Evolutionary conservation across 2,113 vertebrate species (phyloP), one percentile per base, ranked within the genome.

Genomic region (Isichthys henryi): DNA sequence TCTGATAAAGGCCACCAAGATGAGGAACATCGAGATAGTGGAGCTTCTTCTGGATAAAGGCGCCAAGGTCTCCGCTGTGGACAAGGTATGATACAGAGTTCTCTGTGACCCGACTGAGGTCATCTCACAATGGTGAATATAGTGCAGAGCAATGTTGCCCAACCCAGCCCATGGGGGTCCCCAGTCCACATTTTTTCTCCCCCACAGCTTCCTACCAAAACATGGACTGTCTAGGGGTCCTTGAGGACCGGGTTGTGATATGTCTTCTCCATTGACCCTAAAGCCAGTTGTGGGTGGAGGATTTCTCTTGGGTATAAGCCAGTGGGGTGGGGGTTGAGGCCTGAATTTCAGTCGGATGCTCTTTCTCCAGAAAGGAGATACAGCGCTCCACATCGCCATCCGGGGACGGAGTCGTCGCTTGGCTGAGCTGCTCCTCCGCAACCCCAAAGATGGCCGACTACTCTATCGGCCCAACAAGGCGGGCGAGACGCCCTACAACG

Each of bases 1-100:
- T 0, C 96, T 99, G 86, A 99, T 99, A 93, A 99, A 99, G 94
- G 98, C 98, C 80, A 99, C 98, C 45, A 99, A 99, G 94, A 99
- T 99, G 98, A 97, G 98, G 91, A 99, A 96, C 92, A 98, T 99
- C 62, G 98, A 99, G 90, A 97, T 98, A 21, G 98, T 99, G 70
- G 98, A 99, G 93, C 97, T 99, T 27, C 96, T 99, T 91, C 95
- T 99, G 43, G 98, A 99, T 86, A 99, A 99, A 94, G 98, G 98
- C 88, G 98, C 98, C 9, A 99, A 97, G 86, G 98, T 99, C 83
- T 99, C 98, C 4, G 97, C 98, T 0, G 94, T 97, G 2, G 98
- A 99, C 92, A 99, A 98, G 97, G 98, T 98, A 94, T 93, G 48
- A 62, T 13, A 45, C 45, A 8, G 21, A 17, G 31, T 13, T 77